phyloP scores from a whole-genome alignment of 1,140 invertebrate species.

The Cyclargus thomasi region DNA sequence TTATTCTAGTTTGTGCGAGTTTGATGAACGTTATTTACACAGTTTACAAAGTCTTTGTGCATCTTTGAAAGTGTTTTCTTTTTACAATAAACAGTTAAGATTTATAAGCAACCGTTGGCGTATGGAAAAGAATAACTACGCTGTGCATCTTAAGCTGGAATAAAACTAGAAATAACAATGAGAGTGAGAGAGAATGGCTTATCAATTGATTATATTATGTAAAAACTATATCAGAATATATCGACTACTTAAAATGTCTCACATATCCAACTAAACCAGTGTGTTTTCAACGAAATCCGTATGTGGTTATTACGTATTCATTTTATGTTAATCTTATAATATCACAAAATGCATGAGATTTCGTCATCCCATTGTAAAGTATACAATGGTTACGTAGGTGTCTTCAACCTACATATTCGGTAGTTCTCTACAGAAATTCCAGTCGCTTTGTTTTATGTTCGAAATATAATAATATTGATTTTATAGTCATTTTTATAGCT shows the following conservation, averaged over 20 bases:
- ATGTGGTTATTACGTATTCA: neutral
- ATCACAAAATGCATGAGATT: neutral
- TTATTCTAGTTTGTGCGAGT: conserved; percentile 2
- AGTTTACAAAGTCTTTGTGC: neutral
- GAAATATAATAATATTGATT: neutral
- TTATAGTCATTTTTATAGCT: neutral
- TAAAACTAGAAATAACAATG: too few relatives aligned
- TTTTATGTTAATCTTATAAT: conserved; percentile 1
- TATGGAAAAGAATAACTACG: too few relatives aligned
- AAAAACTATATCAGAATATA: too few relatives aligned
- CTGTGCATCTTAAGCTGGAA: too few relatives aligned
- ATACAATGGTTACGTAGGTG: conserved; percentile 4
- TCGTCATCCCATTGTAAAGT: neutral
- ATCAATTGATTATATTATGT: too few relatives aligned
- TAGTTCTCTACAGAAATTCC: neutral
- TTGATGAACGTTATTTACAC: neutral
- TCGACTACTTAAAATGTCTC: neutral
- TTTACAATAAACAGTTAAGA: too few relatives aligned
- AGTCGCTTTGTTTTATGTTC: neutral
- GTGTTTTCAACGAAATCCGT: neutral
- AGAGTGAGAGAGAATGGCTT: too few relatives aligned
- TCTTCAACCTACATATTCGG: neutral
- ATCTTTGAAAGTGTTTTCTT: neutral
- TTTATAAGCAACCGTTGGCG: too few relatives aligned
- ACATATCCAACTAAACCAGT: neutral